phyloP scores from a whole-genome alignment of 2,797 vertebrate genomes.

The Merluccius polli region DNA sequence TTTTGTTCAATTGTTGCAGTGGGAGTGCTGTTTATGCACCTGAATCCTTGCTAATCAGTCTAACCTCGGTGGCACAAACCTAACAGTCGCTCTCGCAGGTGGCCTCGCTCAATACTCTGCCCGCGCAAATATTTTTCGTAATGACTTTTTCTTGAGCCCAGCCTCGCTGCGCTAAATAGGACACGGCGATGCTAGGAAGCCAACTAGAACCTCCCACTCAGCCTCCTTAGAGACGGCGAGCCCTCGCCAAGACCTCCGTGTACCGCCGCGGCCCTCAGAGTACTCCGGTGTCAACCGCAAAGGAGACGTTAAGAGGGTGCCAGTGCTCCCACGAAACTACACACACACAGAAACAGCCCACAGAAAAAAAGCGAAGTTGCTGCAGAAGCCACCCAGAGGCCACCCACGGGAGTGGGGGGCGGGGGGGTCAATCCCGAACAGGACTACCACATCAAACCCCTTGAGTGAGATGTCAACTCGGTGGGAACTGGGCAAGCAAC shows the following conservation, averaged over 20 bases:
- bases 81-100: not conserved
- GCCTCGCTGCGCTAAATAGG: not conserved
- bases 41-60: conserved; percentile 31
- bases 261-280: not conserved
- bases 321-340: not conserved
- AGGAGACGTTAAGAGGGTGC: not conserved
- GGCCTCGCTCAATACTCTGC: not conserved
- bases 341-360: not conserved
- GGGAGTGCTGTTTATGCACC: conserved; percentile 9
- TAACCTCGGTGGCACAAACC: conserved; percentile 18
- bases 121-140: no score
- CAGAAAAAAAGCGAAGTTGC: not conserved
- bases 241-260: not conserved
- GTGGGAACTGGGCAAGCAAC: not conserved
- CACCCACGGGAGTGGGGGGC: not conserved
- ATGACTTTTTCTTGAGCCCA: not conserved
- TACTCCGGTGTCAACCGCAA: not conserved
- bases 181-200: not conserved
- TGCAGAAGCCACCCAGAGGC: not conserved
- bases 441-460: not conserved
- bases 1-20: conserved; percentile 37
- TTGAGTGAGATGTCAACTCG: not conserved
- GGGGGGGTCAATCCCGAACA: not conserved
- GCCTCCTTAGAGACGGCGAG: not conserved
- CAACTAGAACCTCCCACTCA: not conserved